phyloP scores from a whole-genome alignment of 1,140 invertebrate species.

The Ceratina calcarata region DNA sequence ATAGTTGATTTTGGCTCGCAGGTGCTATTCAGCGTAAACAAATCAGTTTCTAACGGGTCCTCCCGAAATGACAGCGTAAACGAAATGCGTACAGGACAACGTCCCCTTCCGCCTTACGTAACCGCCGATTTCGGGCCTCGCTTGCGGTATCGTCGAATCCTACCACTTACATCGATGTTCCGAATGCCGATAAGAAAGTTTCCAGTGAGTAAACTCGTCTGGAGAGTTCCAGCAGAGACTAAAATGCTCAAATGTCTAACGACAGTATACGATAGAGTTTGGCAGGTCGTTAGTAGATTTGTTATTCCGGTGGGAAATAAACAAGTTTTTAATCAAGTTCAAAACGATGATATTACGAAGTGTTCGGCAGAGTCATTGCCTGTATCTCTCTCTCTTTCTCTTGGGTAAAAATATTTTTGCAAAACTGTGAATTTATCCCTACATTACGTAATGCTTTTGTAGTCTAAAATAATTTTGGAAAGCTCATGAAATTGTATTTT shows the following conservation, averaged over 20 bases:
- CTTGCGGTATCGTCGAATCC: background rate
- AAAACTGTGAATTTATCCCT: too few relatives aligned
- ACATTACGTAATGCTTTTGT: too few relatives aligned
- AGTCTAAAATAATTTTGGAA: too few relatives aligned
- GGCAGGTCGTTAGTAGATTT: background rate
- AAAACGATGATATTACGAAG: background rate
- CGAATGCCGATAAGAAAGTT: conserved; percentile 18
- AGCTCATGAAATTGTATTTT: too few relatives aligned
- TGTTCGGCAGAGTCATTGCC: conserved; percentile 16
- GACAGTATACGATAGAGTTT: too few relatives aligned
- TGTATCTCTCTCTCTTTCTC: too few relatives aligned
- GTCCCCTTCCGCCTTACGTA: conserved; percentile 64
- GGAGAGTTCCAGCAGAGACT: background rate
- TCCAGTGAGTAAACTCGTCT: background rate
- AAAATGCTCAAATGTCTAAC: background rate
- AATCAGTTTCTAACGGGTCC: conserved; percentile 74
- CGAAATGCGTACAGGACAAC: conserved; percentile 59
- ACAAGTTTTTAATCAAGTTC: background rate
- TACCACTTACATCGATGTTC: background rate
- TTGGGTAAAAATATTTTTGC: too few relatives aligned
- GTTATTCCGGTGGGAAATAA: background rate
- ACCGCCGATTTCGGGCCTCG: conserved; percentile 39
- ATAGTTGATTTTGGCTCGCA: too few relatives aligned
- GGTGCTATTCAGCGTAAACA: conserved; percentile 63
- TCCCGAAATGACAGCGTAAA: conserved; percentile 33